Base-by-base conservation (phyloP, 2,113 vertebrate species). In the Callaeas wilsoni region DNA sequence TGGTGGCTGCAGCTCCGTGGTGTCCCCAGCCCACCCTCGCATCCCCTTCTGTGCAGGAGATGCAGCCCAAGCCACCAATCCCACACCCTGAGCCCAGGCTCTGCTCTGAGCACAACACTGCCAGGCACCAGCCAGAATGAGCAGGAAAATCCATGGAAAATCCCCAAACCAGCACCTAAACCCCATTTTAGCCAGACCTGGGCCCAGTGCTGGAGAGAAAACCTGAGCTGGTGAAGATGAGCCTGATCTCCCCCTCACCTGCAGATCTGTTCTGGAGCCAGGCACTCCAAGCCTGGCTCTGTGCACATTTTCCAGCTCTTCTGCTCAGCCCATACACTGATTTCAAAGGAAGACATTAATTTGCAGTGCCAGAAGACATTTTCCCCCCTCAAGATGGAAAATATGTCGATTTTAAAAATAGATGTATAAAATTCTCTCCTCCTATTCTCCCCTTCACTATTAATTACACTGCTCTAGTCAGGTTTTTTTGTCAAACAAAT, bases 401-500 rank as follows among this genome's bases (percentile, higher is more conserved):
- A 90, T 8, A 57, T 0, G 3, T 22, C 3, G 0, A 62, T 65
- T 56, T 33, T 0, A 21, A 70, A 77, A n/a, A 14, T 10, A 78
- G 68, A 29, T 15, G 0, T 21, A 56, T 18, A n/a, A 30, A 52
- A 19, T 4, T 44, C 4, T 75, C 65, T 71, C 25, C 14, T 41
- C 21, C 25, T 47, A 13, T 44, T 59, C n/a, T 26, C 13, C 37
- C 15, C 8, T 37, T 87, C 29, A 26, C 13, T 53, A 12, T 27
- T 32, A 50, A 73, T 63, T 23, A 65, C 46, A 21, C 30, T 44
- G 17, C 7, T 39, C 49, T 35, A 17, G 67, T 17, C 67, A 47
- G 25, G 0, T 3, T 41, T 41, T 80, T 39, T n/a, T 49, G n/a
- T 33, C 50, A 52, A 75, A 59, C 12, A 41, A 44, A 78, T 49